Conservation (phyloP, 2,113 vertebrate genomes). For the Carassius auratus region DNA sequence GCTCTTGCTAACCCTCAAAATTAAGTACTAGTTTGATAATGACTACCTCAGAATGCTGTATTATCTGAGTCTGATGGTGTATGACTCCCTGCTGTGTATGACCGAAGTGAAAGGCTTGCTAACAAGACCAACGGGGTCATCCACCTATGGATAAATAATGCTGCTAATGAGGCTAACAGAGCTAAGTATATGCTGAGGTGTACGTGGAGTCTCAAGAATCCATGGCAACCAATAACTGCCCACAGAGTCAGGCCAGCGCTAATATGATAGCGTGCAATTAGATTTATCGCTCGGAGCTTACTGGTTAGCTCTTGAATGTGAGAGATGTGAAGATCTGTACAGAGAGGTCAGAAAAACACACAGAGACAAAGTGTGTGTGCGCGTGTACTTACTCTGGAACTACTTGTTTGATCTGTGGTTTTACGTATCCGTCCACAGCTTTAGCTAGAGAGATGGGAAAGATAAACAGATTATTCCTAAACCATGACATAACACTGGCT, state of each 20-base stretch:
- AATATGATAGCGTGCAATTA: constrained; percentile 39
- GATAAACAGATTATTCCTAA: constrained; percentile 17
- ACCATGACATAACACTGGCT: not conserved
- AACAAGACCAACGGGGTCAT: constrained; percentile 26
- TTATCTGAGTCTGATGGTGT: constrained; percentile 7
- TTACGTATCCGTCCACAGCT: constrained; percentile 95
- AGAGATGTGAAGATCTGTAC: constrained; percentile 2
- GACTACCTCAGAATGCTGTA: constrained; percentile 5
- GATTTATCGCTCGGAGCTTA: constrained; percentile 20
- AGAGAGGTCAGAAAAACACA: constrained; percentile 20
- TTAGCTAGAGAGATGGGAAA: constrained; percentile 79
- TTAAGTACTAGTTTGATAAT: constrained; percentile 31
- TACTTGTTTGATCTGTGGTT: constrained; percentile 98
- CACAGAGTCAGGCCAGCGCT: constrained; percentile 8
- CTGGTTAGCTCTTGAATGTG: constrained; percentile 16
- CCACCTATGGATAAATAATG: constrained; percentile 37
- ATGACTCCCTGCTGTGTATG: constrained; percentile 28
- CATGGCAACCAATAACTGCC: constrained; percentile 43
- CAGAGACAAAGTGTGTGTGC: not conserved
- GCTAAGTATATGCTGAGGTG: constrained; percentile 43
- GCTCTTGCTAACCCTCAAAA: not conserved
- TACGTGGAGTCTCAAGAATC: constrained; percentile 38
- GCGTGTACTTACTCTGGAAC: constrained; percentile 92
- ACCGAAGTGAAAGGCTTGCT: not conserved
- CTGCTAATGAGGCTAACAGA: constrained; percentile 50